These are phyloP conservation scores for Carabus problematicus DNA, from an alignment of 2,888 invertebrate genomes.

Conservation along the genomic window DNA sequence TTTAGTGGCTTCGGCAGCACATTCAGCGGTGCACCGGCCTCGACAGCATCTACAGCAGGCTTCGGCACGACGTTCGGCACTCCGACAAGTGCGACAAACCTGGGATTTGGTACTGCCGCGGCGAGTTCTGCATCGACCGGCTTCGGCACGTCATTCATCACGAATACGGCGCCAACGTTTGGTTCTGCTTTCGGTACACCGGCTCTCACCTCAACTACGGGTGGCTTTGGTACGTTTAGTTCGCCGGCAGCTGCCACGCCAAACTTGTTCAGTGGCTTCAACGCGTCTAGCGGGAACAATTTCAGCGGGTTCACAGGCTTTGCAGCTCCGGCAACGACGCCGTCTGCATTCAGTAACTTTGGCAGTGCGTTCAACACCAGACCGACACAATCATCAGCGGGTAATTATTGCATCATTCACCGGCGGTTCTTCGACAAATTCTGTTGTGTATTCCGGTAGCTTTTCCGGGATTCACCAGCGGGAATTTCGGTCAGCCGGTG, in stretches of 20 bases:
- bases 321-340: conserved; percentile 53
- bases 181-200: conserved; percentile 49
- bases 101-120: no score
- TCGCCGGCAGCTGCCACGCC: no score
- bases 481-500: conserved; percentile 48
- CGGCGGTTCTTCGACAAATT: no score
- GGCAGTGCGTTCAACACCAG: conserved; percentile 53
- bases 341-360: conserved; percentile 50
- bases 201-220: conserved; percentile 52
- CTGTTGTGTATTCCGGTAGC: no score
- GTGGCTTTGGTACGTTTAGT: conserved; percentile 41
- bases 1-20: conserved; percentile 50
- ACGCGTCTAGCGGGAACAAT: conserved; percentile 50
- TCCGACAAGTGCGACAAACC: no score
- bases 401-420: conserved; percentile 19
- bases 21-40: conserved; percentile 60
- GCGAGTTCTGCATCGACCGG: conserved; percentile 51
- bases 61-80: no score
- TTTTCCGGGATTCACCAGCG: background rate
- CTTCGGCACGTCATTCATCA: conserved; percentile 50
- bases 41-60: conserved; percentile 46
- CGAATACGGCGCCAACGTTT: no score
- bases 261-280: conserved; percentile 54
- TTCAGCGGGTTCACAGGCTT: no score
- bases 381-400: conserved; percentile 61